Percentiles rank a stretch among this genome's conserved stretches.
These are phyloP conservation scores for Zosterops japonicus DNA, from an alignment of 2,113 vertebrate species.

Conservation along the genomic window DNA sequence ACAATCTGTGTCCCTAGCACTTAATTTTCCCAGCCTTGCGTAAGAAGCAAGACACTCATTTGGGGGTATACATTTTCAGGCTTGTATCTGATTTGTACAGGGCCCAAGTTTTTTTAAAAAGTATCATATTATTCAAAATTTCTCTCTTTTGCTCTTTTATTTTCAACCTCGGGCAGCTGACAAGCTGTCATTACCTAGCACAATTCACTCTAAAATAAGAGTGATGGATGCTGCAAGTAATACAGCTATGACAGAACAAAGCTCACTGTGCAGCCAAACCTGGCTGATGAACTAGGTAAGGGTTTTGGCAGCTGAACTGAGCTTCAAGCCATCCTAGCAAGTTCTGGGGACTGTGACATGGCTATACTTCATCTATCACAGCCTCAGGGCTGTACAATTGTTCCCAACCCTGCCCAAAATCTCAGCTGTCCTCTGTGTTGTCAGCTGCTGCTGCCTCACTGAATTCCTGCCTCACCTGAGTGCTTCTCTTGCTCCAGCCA, in stretches of 20 bases:
- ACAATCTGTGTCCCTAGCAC: not conserved
- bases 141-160: not conserved
- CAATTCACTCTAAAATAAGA: not conserved
- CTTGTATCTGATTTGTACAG: not conserved
- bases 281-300: not conserved
- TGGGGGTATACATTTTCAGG: not conserved
- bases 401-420: not conserved
- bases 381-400: not conserved
- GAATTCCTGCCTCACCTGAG: not conserved
- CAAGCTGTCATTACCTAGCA: not conserved
- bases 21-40: not conserved
- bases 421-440: rapidly evolving
- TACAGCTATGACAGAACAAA: not conserved
- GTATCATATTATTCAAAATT: not conserved
- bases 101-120: not conserved
- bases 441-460: not conserved
- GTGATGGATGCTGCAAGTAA: not conserved
- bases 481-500: not conserved
- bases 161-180: not conserved
- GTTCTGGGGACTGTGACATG: not conserved
- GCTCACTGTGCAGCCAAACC: not conserved
- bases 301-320: not conserved
- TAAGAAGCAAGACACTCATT: not conserved
- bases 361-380: not conserved
- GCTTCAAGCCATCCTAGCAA: not conserved